Conservation (phyloP, 2,113 vertebrate genomes). For the Falco punctatus region DNA sequence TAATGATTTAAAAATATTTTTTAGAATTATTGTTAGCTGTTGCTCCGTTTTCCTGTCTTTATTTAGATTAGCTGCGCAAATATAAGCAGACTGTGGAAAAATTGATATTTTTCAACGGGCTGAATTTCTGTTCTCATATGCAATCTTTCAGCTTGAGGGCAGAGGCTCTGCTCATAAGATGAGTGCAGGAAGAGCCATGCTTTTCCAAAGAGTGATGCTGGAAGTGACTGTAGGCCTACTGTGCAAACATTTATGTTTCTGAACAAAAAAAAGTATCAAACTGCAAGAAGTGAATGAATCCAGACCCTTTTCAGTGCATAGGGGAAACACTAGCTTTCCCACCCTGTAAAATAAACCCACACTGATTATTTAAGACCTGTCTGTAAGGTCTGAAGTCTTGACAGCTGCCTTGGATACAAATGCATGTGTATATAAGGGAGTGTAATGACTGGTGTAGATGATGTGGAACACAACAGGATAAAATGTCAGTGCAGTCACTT, state of each 20-base stretch:
- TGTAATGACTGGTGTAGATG: background rate
- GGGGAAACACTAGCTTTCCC: background rate
- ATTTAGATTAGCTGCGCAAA: background rate
- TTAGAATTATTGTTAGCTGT: background rate
- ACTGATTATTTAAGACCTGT: background rate
- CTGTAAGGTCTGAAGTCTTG: background rate
- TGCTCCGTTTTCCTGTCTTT: background rate
- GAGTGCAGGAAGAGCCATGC: background rate
- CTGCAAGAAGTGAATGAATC: background rate
- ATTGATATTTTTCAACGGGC: rapidly evolving
- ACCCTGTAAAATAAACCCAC: background rate
- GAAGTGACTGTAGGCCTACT: background rate
- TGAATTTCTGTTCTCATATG: background rate
- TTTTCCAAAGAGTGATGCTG: background rate
- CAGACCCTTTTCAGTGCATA: background rate
- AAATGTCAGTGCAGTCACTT: background rate
- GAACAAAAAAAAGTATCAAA: background rate
- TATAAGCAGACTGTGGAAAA: background rate
- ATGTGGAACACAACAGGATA: background rate
- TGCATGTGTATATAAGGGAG: rapidly evolving
- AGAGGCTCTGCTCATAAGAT: background rate
- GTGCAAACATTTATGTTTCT: background rate
- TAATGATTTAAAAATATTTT: background rate
- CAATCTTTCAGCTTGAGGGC: background rate
- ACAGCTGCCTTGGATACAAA: background rate